phyloP scores from a whole-genome alignment of 2,113 vertebrate species.

The Anarrhichthys ocellatus region DNA sequence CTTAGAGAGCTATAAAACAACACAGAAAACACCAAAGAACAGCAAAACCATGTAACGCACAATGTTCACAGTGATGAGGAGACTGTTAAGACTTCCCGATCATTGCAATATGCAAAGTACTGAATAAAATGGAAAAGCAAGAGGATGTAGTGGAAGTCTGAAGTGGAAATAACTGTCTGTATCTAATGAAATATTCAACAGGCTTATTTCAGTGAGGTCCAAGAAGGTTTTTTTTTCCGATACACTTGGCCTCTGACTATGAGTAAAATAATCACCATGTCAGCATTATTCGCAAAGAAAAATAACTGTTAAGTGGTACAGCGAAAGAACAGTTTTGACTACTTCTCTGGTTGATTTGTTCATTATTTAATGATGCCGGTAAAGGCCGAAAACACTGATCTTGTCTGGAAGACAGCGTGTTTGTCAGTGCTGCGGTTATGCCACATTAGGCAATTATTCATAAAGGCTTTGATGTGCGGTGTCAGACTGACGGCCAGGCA shows the following conservation, averaged over 20 bases:
- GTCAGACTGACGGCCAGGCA: constrained; percentile 56
- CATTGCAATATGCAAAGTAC: constrained; percentile 37
- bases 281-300: constrained; percentile 43
- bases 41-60: constrained; percentile 10
- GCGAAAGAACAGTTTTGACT: constrained; percentile 1
- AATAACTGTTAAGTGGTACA: constrained; percentile 1
- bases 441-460: constrained; percentile 73
- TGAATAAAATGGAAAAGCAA: constrained; percentile 35
- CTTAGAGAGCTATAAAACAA: constrained; percentile 20
- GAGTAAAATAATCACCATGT: constrained; percentile 36
- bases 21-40: constrained; percentile 6
- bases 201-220: constrained; percentile 39
- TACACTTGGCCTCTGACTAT: constrained; percentile 23
- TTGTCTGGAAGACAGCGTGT: constrained; percentile 34
- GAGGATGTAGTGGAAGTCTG: constrained; percentile 14
- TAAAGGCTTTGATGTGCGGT: constrained; percentile 52
- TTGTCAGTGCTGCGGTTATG: constrained; percentile 53
- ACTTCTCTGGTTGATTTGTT: constrained; percentile 37
- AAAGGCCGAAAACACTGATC: constrained; percentile 44
- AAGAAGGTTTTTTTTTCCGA: neutral
- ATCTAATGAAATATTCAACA: constrained; percentile 71
- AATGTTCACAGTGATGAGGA: constrained; percentile 16
- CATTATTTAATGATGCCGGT: constrained; percentile 38
- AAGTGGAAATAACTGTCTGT: constrained; percentile 48
- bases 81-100: constrained; percentile 17